Evolutionary conservation across 2,113 vertebrate species (phyloP).

Genomic region (Xiphophorus maculatus): DNA sequence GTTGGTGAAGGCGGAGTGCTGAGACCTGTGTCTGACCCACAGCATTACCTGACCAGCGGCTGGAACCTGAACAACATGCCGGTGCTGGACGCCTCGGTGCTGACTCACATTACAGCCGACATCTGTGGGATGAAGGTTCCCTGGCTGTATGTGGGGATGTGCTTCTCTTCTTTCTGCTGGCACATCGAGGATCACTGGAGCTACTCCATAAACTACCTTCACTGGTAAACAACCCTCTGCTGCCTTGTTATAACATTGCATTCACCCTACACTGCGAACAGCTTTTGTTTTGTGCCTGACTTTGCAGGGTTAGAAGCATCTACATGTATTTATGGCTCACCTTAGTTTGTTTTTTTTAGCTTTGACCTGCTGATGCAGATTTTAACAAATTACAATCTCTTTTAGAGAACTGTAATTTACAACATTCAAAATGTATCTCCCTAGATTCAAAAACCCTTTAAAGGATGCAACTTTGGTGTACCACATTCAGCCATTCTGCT

Average conservation of each 20-base stretch:
- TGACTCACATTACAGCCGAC: conserved; percentile 95
- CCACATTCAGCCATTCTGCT: no score
- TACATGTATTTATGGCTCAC: not conserved
- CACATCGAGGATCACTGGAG: conserved; percentile 99
- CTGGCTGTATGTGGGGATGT: conserved; percentile 99
- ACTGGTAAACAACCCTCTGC: conserved; percentile 83
- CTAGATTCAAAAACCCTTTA: not conserved
- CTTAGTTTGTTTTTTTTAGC: not conserved
- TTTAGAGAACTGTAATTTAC: not conserved
- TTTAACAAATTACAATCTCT: not conserved
- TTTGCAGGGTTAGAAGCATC: not conserved
- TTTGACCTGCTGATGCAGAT: not conserved
- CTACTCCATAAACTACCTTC: conserved; percentile 97
- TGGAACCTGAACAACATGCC: conserved; percentile 99
- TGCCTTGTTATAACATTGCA: not conserved
- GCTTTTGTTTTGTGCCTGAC: not conserved
- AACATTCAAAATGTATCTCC: not conserved
- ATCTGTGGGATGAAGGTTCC: conserved; percentile 99
- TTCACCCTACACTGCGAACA: not conserved
- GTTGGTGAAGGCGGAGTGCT: conserved; percentile 11
- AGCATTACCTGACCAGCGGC: conserved; percentile 94
- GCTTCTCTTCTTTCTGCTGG: conserved; percentile 99
- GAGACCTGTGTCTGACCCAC: conserved; percentile 43
- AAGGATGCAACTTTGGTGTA: no score
- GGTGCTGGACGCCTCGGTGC: conserved; percentile 93